These are phyloP conservation scores for Scophthalmus maximus DNA, from an alignment of 2,113 vertebrate genomes.

Conservation along the genomic window DNA sequence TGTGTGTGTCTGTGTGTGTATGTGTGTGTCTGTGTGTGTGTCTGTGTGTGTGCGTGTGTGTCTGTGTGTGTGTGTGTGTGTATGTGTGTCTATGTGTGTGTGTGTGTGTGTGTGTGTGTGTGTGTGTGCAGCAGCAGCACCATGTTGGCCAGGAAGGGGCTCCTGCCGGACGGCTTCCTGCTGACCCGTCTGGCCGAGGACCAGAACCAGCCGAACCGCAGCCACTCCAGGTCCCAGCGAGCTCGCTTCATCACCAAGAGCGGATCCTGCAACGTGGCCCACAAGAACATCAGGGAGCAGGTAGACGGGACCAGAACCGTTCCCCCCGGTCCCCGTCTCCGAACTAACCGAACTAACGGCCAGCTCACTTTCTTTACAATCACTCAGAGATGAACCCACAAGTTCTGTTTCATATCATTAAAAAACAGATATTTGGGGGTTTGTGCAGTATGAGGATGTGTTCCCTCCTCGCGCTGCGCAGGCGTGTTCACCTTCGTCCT, in stretches of 20 bases:
- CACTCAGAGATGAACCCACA: no score
- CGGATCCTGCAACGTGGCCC: conserved; percentile 88
- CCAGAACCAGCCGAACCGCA: conserved; percentile 74
- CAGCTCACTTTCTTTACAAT: no score
- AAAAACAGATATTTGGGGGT: no score
- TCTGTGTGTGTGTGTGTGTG: neutral
- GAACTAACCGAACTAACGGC: no score
- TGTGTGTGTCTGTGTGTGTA: no score
- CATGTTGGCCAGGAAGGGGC: conserved; percentile 87
- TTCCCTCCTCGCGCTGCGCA: no score
- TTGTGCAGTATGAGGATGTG: no score
- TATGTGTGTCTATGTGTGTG: neutral
- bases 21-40: no score
- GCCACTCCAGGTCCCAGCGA: conserved; percentile 67
- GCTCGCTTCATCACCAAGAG: conserved; percentile 86
- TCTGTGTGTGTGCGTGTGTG: no score
- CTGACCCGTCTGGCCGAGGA: conserved; percentile 85
- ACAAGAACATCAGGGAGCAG: conserved; percentile 89
- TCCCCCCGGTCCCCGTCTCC: no score
- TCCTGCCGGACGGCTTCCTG: conserved; percentile 84
- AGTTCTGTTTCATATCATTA: no score
- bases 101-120: neutral
- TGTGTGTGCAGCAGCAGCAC: conserved; percentile 53
- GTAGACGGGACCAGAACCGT: no score
- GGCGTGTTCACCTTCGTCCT: neutral